phyloP scores from a whole-genome alignment of 2,797 vertebrate species.

The Pterois miles region DNA sequence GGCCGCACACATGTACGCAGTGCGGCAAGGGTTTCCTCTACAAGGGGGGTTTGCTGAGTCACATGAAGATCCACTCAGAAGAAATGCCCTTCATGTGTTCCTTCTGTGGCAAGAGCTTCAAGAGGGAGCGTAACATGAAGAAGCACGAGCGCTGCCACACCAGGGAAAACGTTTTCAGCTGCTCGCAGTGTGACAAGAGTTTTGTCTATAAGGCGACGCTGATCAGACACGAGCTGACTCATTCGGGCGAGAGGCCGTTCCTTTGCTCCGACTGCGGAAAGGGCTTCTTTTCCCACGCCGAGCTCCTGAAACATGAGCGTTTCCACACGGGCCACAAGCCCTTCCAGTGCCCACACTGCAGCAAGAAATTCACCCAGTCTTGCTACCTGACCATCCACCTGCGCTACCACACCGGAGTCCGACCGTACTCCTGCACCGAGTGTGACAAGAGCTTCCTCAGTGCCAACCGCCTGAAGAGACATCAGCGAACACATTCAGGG shows the following conservation, averaged over 20 bases:
- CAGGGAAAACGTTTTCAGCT: conserved; percentile 75
- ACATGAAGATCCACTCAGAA: conserved; percentile 80
- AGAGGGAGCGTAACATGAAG: conserved; percentile 78
- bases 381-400: conserved; percentile 83
- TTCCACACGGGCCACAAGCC: conserved; percentile 84
- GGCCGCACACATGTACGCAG: conserved; percentile 71
- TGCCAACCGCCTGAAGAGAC: conserved; percentile 80
- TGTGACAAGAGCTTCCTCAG: conserved; percentile 84
- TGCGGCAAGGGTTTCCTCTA: conserved; percentile 82
- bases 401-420: conserved; percentile 79
- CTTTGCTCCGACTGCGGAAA: conserved; percentile 83
- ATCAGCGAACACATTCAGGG: conserved; percentile 78
- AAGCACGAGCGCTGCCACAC: conserved; percentile 80
- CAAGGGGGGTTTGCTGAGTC: conserved; percentile 73
- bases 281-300: conserved; percentile 79
- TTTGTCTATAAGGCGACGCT: conserved; percentile 81
- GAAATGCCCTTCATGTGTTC: conserved; percentile 81
- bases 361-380: conserved; percentile 82
- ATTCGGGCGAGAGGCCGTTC: conserved; percentile 80
- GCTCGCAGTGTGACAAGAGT: conserved; percentile 80
- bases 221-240: conserved; percentile 78
- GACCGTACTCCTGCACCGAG: conserved; percentile 76
- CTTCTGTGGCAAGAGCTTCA: conserved; percentile 80
- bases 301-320: conserved; percentile 81
- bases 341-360: conserved; percentile 79